These are phyloP conservation scores for Epinotia brunnichana DNA, from an alignment of 2,888 invertebrate genomes.

Conservation along the genomic window DNA sequence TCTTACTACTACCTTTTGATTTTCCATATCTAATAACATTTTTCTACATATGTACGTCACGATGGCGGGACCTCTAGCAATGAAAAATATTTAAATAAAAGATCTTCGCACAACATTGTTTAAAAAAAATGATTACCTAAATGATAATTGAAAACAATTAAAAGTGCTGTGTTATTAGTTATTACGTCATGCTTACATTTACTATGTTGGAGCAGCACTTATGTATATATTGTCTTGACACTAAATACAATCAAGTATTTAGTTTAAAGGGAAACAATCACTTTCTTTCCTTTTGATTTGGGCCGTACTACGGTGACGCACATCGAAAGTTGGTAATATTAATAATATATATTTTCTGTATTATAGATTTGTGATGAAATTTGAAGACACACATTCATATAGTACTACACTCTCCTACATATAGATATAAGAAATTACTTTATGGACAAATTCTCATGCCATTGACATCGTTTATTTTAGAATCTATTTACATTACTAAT, in stretches of 20 bases:
- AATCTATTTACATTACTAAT: constrained; percentile 70
- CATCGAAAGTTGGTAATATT: constrained; percentile 28
- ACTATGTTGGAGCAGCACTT: constrained; percentile 17
- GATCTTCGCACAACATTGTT: not conserved
- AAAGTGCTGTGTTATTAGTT: constrained; percentile 18
- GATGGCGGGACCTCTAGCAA: constrained; percentile 19
- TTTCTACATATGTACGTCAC: constrained; percentile 39
- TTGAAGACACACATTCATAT: constrained; percentile 47
- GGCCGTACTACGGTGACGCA: constrained; percentile 35
- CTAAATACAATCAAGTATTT: constrained; percentile 1
- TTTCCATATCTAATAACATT: constrained; percentile 32
- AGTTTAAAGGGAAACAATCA: not conserved
- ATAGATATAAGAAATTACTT: constrained; percentile 56
- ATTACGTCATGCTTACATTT: constrained; percentile 12
- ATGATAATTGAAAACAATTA: not conserved
- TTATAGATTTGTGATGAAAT: constrained; percentile 33
- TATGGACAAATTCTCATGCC: constrained; percentile 71
- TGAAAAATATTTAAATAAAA: not conserved
- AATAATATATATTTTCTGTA: constrained; percentile 8
- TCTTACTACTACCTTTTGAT: constrained; percentile 56
- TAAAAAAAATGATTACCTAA: not conserved
- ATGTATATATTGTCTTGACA: constrained; percentile 33
- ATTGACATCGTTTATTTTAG: constrained; percentile 57
- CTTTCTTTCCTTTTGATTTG: not conserved
- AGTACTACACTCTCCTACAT: constrained; percentile 51